Percentiles rank a stretch among this genome's conserved stretches.
phyloP scores from a whole-genome alignment of 2,888 invertebrate genomes.

The Sphecodes monilicornis region DNA sequence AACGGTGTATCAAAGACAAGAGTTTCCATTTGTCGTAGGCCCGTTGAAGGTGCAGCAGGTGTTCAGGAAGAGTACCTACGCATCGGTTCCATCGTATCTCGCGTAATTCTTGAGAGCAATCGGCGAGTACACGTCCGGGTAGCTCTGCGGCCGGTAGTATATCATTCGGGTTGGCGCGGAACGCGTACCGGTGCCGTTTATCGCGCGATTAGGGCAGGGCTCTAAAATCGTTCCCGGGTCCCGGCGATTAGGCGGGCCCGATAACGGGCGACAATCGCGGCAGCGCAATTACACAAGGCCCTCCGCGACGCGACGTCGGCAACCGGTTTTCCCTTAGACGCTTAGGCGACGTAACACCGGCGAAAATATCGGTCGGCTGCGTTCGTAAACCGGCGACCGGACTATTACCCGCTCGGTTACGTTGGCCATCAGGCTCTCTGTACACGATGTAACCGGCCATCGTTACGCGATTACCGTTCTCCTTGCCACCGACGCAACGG shows the following conservation, averaged over 20 bases:
- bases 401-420: conserved; percentile 46
- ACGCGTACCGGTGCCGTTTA: conserved; percentile 5
- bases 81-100: not conserved
- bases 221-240: conserved; percentile 43
- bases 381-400: conserved; percentile 51
- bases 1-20: not conserved
- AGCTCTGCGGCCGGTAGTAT: not conserved
- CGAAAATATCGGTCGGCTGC: conserved; percentile 53
- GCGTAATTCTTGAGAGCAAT: conserved; percentile 3
- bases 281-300: conserved; percentile 53
- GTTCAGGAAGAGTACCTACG: not conserved
- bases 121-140: not conserved
- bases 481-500: conserved; percentile 6
- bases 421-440: conserved; percentile 23
- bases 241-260: conserved; percentile 47
- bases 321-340: conserved; percentile 38
- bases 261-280: conserved; percentile 56
- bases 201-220: conserved; percentile 44
- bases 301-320: conserved; percentile 5
- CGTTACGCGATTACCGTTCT: conserved; percentile 22
- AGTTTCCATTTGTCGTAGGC: not conserved
- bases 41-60: not conserved
- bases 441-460: conserved; percentile 18
- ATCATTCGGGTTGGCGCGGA: not conserved
- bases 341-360: conserved; percentile 24